Evolutionary conservation across 2,888 invertebrate genomes (phyloP).

Genomic region (Melangyna quadrimaculata): DNA sequence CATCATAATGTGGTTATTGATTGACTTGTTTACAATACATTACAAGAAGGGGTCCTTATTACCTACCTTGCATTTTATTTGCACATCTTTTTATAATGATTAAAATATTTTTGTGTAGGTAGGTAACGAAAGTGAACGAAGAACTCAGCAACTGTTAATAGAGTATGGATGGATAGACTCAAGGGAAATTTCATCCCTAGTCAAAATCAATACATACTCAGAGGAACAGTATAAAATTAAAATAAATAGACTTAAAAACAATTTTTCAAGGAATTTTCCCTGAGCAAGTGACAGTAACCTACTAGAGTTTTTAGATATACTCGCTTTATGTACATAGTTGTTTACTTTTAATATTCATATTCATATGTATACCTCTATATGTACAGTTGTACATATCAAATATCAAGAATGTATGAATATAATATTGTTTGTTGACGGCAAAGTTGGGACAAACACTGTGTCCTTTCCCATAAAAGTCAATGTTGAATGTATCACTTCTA

Average conservation of each 20-base stretch:
- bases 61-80: not conserved
- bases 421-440: too few relatives aligned
- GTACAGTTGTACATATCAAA: too few relatives aligned
- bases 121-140: not conserved
- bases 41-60: not conserved
- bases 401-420: too few relatives aligned
- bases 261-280: not conserved
- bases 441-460: too few relatives aligned
- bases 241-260: not conserved
- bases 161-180: not conserved
- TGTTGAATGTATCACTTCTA: too few relatives aligned
- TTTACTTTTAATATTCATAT: too few relatives aligned
- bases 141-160: not conserved
- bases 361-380: too few relatives aligned
- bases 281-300: too few relatives aligned
- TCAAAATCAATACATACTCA: too few relatives aligned
- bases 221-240: not conserved
- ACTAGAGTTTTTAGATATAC: too few relatives aligned
- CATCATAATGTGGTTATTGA: not conserved
- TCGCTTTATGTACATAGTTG: too few relatives aligned
- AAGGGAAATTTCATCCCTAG: not conserved
- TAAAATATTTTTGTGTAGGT: not conserved
- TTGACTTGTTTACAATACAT: not conserved
- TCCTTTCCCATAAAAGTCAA: too few relatives aligned
- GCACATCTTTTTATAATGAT: not conserved